Conservation (phyloP, 2,797 vertebrate genomes). For the Diplodus puntazzo region DNA sequence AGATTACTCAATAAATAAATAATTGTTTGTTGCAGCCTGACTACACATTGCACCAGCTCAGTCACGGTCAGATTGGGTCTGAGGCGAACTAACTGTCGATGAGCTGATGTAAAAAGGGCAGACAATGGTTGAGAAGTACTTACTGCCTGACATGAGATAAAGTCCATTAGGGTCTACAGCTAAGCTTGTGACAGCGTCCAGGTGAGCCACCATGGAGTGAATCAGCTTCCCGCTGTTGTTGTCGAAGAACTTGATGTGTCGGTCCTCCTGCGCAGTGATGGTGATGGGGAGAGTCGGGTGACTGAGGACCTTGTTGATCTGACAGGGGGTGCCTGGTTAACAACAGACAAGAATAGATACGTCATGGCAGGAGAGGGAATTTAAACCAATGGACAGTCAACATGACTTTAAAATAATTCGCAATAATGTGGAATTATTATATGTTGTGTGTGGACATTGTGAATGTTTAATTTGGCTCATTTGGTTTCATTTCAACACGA, state of each 20-base stretch:
- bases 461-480: background rate
- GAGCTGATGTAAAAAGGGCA: background rate
- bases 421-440: background rate
- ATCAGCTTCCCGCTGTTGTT: slow-evolving; percentile 97
- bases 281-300: slow-evolving; percentile 98
- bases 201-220: slow-evolving; percentile 98
- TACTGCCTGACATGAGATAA: slow-evolving; percentile 99
- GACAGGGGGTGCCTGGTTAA: slow-evolving; percentile 86
- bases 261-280: slow-evolving; percentile 97
- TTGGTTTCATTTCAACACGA: no score
- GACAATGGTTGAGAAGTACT: slow-evolving; percentile 78
- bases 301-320: slow-evolving; percentile 98
- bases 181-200: slow-evolving; percentile 97
- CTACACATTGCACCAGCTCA: no score
- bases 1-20: no score
- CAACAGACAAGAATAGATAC: slow-evolving; percentile 25
- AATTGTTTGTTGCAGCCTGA: no score
- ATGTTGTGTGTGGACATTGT: background rate
- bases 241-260: slow-evolving; percentile 98
- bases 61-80: background rate
- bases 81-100: background rate
- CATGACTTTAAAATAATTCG: background rate
- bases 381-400: background rate
- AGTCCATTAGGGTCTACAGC: slow-evolving; percentile 98
- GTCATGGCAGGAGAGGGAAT: slow-evolving; percentile 11